Conservation (phyloP, 2,113 vertebrate genomes). For the Petrocephalus zakoni region DNA sequence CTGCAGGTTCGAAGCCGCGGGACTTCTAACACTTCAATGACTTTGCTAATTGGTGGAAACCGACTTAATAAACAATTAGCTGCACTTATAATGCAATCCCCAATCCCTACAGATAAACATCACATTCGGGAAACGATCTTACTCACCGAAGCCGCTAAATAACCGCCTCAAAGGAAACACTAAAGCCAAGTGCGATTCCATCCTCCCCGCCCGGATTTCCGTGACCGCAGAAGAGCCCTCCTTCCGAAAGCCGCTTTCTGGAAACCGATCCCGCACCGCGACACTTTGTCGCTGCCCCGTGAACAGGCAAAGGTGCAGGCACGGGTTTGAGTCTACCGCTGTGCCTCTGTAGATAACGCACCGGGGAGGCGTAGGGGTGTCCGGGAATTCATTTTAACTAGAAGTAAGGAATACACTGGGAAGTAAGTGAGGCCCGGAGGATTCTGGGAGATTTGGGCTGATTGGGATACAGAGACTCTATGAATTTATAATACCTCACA, state of each 20-base stretch:
- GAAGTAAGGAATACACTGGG: slow-evolving; percentile 47
- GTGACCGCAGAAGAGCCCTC: neutral
- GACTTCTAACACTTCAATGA: neutral
- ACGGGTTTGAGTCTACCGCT: neutral
- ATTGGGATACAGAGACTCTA: slow-evolving; percentile 45
- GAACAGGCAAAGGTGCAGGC: neutral
- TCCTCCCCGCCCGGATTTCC: neutral
- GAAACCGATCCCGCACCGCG: neutral
- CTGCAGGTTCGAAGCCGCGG: neutral
- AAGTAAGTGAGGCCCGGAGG: slow-evolving; percentile 49
- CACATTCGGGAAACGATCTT: neutral
- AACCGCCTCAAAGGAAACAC: neutral
- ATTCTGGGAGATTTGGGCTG: slow-evolving; percentile 47
- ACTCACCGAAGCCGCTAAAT: neutral
- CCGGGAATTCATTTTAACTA: slow-evolving; percentile 30
- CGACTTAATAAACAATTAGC: neutral
- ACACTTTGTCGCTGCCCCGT: neutral
- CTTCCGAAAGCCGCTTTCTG: neutral
- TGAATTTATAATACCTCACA: slow-evolving; percentile 53
- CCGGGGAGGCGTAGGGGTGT: neutral
- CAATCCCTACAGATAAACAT: neutral
- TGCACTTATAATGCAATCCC: neutral
- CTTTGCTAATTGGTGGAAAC: neutral
- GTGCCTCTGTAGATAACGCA: slow-evolving; percentile 16
- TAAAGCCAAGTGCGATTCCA: neutral